Evolutionary conservation across 2,797 vertebrate genomes (phyloP), one percentile per base, ranked within the genome.

Genomic region (Thalassophryne amazonica): DNA sequence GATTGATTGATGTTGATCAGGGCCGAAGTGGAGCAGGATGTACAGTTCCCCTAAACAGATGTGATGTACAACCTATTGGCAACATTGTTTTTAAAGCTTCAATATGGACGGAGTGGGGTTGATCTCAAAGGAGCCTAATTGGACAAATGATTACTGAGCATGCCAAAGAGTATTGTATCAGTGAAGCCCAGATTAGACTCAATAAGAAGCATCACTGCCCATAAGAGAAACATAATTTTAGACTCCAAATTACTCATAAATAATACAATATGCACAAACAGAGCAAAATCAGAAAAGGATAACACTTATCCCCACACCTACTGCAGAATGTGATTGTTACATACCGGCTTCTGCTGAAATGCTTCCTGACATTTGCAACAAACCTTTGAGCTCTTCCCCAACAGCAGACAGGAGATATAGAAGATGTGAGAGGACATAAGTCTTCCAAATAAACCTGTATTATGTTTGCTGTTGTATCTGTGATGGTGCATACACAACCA

Each of bases 131-230:
- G 3, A 6, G 6, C 20, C 21, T 21, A 3, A 4, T 21, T 3
- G 3, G 4, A 20, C 20, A n/a, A n/a, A 21, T 6, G 20, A 21
- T 4, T 6, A 6, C 21, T 20, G 21, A 32, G 43, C 36, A 34
- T 7, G 48, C 33, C 16, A 9, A 23, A 35, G 47, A 60, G 43
- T 10, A 51, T n/a, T n/a, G n/a, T n/a, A n/a, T n/a, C n/a, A 32
- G 28, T 13, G 25, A 31, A 18, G 33, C 15, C 6, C 25, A 18
- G 15, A 16, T 50, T n/a, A 34, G 40, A 51, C 45, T 17, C 34
- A 28, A 47, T 35, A 21, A 46, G 8, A 24, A 27, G 2, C 16
- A 39, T 46, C 7, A 25, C 24, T 38, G 32, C 17, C 14, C 21
- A 16, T 8, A 4, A 24, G 30, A 2, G 12, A 13, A 24, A 31